phyloP scores from a whole-genome alignment of 2,797 vertebrate species.

The Pipistrellus kuhlii region DNA sequence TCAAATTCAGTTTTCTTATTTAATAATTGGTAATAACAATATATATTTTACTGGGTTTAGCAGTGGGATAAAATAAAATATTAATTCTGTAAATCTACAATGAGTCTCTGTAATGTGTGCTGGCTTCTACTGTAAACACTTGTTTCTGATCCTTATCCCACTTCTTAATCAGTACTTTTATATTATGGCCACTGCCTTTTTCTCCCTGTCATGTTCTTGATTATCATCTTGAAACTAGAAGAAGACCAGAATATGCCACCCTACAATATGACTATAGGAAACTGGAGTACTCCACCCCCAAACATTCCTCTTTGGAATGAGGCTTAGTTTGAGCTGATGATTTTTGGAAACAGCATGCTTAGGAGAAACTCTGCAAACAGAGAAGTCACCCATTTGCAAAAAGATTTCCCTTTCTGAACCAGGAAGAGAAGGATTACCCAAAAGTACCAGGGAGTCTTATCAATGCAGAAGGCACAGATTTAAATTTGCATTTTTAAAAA shows the following conservation, averaged over 20 bases:
- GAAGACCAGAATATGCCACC: not conserved
- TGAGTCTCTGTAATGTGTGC: not conserved
- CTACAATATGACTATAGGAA: not conserved
- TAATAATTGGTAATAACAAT: not conserved
- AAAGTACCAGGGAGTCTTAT: not conserved
- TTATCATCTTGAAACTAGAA: not conserved
- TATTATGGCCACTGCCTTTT: not conserved
- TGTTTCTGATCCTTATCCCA: not conserved
- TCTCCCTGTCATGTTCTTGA: not conserved
- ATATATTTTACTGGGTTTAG: not conserved
- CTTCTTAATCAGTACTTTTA: not conserved
- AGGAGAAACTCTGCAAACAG: not conserved
- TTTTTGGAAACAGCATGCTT: not conserved
- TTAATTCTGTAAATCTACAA: not conserved
- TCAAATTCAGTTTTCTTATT: not conserved
- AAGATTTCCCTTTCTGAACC: not conserved
- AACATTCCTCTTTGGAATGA: not conserved
- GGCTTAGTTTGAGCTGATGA: not conserved
- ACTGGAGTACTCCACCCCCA: not conserved
- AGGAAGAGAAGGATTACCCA: not conserved
- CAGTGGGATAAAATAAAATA: not conserved
- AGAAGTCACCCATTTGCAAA: not conserved
- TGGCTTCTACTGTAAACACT: not conserved
- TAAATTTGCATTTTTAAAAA: not conserved
- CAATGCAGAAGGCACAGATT: not conserved